Evolutionary conservation across 2,113 vertebrate species (phyloP).

Genomic region (Motacilla alba): DNA sequence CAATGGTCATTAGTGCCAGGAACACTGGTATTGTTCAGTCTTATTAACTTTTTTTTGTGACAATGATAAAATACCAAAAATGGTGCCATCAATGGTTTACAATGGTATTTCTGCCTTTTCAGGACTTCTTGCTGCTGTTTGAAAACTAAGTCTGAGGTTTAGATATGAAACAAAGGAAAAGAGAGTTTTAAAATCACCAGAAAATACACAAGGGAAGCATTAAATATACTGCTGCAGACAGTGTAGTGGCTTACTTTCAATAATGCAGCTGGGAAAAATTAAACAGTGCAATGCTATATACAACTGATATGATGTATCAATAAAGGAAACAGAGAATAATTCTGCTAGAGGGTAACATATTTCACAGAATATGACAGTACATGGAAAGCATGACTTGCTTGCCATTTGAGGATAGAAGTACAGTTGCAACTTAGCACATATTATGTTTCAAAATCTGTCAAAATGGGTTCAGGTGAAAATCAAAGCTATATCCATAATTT

Average conservation of each 20-base stretch:
- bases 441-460: background rate
- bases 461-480: background rate
- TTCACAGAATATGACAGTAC: background rate
- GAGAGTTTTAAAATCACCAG: background rate
- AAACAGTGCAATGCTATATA: background rate
- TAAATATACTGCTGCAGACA: background rate
- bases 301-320: background rate
- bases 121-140: background rate
- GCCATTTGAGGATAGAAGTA: background rate
- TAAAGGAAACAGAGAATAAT: background rate
- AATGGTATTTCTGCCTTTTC: background rate
- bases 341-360: background rate
- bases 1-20: background rate
- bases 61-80: background rate
- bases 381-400: background rate
- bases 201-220: background rate
- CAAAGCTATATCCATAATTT: background rate
- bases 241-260: background rate
- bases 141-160: background rate
- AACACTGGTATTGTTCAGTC: background rate
- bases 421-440: background rate
- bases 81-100: background rate
- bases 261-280: background rate
- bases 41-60: background rate
- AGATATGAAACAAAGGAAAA: background rate